Base-by-base conservation (phyloP, 1,140 invertebrate species). In the Lasioglossum baleicum region DNA sequence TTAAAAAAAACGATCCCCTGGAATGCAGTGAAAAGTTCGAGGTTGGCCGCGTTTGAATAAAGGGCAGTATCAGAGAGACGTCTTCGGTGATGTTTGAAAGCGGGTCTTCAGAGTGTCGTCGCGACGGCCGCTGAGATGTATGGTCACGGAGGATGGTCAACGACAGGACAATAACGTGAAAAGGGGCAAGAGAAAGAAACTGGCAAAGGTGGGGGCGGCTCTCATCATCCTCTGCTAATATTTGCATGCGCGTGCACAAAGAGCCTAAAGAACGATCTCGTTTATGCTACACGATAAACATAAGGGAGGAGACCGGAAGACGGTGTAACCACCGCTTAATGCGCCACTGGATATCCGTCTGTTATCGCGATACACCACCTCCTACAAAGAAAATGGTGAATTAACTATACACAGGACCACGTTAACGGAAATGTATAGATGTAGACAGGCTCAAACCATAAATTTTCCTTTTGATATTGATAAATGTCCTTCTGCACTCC, bases 211-310 rank as follows among this genome's bases (percentile, higher is more conserved):
- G 53, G 17, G 71, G 70, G 22, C 61, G 76, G 72, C 76, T 53
- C 85, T 90, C 89, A 90, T 90, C 88, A 90, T 89, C 84, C 88
- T 90, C 89, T 82, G 85, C 89, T 85, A 90, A 90, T 90, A 90
- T 90, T 90, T 90, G 88, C 89, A 75, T 81, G 73, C 72, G 84
- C 63, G 67, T 61, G 83, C 83, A 89, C 88, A 90, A 90, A 90
- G 82, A 75, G 60, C 64, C 71, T 58, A 83, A 86, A 82, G 75
- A 81, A 84, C 66, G 60, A 76, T 70, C 48, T 20, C 72, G 44
- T 26, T 73, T 26, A 48, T 80, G 61, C 26, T 40, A 35, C 56
- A 53, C 81, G 83, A 87, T 81, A 87, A 87, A 87, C 65, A 87
- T 80, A 58, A 22, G 56, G 40, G 66, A 22, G 69, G 60, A 26